Evolutionary conservation across 1,140 invertebrate species (phyloP).

Genomic region (Asobara japonica): DNA sequence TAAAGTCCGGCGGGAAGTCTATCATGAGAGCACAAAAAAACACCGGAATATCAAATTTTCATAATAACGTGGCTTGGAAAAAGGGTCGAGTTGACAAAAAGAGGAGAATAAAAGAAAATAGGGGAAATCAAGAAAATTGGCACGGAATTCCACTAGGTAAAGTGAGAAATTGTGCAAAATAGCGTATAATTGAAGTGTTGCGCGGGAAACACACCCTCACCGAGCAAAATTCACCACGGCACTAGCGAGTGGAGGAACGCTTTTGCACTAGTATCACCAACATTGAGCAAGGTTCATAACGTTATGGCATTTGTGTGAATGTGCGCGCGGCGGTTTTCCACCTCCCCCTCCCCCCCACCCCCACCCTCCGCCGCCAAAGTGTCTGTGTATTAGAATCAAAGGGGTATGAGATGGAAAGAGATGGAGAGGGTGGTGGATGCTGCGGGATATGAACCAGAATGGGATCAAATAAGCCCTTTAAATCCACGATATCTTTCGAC

Average conservation of each 20-base stretch:
- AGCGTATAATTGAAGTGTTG: neutral
- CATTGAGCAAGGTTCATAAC: conserved; percentile 16
- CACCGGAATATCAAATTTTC: neutral
- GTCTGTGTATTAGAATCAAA: conserved; percentile 7
- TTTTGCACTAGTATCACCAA: conserved; percentile 8
- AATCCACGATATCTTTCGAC: neutral
- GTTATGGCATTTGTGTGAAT: conserved; percentile 16
- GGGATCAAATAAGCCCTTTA: neutral
- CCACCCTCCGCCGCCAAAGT: no score
- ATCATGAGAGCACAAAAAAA: neutral
- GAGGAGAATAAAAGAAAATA: neutral
- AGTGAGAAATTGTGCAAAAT: conserved; percentile 8
- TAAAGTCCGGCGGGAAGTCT: neutral
- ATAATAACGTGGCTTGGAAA: neutral
- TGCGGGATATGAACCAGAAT: neutral
- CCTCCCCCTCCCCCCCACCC: no score
- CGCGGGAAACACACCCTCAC: conserved; percentile 14
- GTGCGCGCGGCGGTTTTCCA: conserved; percentile 2
- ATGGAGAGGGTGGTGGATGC: neutral
- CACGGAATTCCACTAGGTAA: neutral
- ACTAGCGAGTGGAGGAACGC: conserved; percentile 9
- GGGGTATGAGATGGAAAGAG: neutral
- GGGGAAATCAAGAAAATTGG: neutral
- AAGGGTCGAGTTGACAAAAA: neutral
- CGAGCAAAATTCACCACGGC: neutral